Evolutionary conservation across 2,797 vertebrate genomes (phyloP).

Genomic region (Poecilia picta): DNA sequence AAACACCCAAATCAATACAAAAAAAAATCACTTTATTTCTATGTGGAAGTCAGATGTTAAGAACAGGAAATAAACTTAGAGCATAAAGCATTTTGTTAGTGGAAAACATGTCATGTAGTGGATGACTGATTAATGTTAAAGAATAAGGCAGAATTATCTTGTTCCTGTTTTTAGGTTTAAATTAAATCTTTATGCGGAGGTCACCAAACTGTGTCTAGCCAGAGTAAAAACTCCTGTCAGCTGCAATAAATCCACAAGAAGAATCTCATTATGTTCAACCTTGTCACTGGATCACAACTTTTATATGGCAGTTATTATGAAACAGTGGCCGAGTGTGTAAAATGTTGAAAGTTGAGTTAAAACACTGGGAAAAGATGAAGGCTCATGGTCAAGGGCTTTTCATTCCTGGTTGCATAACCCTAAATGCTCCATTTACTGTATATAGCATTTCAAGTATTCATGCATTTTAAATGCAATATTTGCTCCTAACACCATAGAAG

Average conservation of each 20-base stretch:
- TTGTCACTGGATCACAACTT: slow-evolving; percentile 61
- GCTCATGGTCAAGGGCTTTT: slow-evolving; percentile 60
- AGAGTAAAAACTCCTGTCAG: slow-evolving; percentile 60
- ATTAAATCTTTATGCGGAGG: slow-evolving; percentile 65
- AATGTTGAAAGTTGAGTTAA: slow-evolving; percentile 63
- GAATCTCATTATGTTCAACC: slow-evolving; percentile 66
- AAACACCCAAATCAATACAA: slow-evolving; percentile 72
- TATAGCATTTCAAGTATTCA: slow-evolving; percentile 35
- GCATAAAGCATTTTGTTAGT: slow-evolving; percentile 10
- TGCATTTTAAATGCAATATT: slow-evolving; percentile 27
- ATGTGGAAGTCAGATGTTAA: slow-evolving; percentile 38
- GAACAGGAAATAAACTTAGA: neutral
- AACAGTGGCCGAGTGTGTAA: slow-evolving; percentile 55
- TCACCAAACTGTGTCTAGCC: slow-evolving; percentile 63
- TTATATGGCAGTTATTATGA: slow-evolving; percentile 54
- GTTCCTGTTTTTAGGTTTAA: slow-evolving; percentile 36
- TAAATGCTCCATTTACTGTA: slow-evolving; percentile 41
- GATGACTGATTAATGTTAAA: slow-evolving; percentile 42
- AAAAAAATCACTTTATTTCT: slow-evolving; percentile 81
- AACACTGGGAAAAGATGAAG: slow-evolving; percentile 50
- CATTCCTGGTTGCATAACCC: slow-evolving; percentile 36
- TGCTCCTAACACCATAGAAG: slow-evolving; percentile 30
- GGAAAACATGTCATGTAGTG: slow-evolving; percentile 2
- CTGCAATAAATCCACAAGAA: slow-evolving; percentile 63
- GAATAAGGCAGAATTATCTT: slow-evolving; percentile 20